These are phyloP conservation scores for Cyclophora albipunctata DNA, from an alignment of 2,888 invertebrate species.

Conservation along the genomic window DNA sequence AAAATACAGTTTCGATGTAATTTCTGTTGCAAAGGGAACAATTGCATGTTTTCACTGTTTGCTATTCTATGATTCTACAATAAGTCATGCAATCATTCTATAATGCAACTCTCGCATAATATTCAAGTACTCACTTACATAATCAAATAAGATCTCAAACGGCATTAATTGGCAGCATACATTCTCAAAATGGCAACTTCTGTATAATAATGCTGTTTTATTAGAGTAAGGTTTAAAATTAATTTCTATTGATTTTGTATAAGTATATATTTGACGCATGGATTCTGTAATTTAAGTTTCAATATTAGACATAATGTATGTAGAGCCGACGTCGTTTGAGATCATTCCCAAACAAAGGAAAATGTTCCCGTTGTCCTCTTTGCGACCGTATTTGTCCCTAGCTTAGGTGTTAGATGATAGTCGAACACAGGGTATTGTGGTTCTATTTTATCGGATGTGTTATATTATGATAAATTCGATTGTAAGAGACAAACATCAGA, in stretches of 20 bases:
- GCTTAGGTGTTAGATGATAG: constrained; percentile 69
- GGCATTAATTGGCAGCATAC: no score
- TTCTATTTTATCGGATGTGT: constrained; percentile 70
- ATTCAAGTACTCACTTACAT: background rate
- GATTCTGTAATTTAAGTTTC: no score
- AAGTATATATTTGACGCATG: no score
- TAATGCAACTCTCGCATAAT: constrained; percentile 1
- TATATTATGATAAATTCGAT: constrained; percentile 52
- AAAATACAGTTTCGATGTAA: constrained; percentile 62
- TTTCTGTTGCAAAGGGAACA: constrained; percentile 69
- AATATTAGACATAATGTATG: background rate
- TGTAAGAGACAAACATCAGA: constrained; percentile 52
- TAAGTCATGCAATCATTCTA: background rate
- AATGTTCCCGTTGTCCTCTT: constrained; percentile 49
- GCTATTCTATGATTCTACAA: background rate
- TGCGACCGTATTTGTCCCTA: constrained; percentile 71
- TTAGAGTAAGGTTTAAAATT: no score
- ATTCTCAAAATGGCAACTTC: no score
- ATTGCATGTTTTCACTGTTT: constrained; percentile 28
- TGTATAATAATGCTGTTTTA: background rate
- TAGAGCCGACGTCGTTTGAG: background rate
- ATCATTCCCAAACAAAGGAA: constrained; percentile 13
- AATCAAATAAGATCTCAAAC: background rate
- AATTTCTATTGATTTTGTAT: no score
- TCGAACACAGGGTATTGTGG: constrained; percentile 74